Conservation (phyloP, 2,888 invertebrate species). For the Latheticus oryzae region DNA sequence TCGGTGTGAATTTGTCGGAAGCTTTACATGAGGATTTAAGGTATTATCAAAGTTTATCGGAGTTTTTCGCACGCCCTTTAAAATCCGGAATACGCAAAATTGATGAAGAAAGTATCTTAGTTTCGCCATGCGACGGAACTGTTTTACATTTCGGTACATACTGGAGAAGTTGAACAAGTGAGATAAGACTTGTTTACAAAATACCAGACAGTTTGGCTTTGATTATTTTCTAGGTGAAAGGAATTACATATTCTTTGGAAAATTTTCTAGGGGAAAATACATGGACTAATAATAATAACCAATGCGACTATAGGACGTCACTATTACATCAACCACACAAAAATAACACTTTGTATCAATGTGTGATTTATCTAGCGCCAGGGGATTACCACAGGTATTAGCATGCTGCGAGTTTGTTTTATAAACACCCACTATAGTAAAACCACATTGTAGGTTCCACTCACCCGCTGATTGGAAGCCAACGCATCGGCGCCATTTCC, state of each 20-base stretch:
- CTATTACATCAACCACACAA: slow-evolving; percentile 72
- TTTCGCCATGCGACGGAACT: slow-evolving; percentile 95
- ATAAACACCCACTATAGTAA: neutral
- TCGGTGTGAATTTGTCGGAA: slow-evolving; percentile 88
- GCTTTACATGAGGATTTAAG: slow-evolving; percentile 81
- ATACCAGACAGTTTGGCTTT: slow-evolving; percentile 25
- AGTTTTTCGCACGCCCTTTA: slow-evolving; percentile 85
- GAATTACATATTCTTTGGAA: slow-evolving; percentile 90
- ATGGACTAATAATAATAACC: slow-evolving; percentile 61
- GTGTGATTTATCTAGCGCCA: slow-evolving; percentile 96
- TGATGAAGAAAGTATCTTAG: slow-evolving; percentile 74
- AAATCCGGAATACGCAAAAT: slow-evolving; percentile 82
- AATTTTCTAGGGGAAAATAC: slow-evolving; percentile 87
- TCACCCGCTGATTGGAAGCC: slow-evolving; percentile 86
- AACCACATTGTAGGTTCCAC: slow-evolving; percentile 62
- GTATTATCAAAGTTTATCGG: slow-evolving; percentile 84
- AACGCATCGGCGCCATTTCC: slow-evolving; percentile 88
- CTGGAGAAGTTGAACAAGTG: slow-evolving; percentile 91
- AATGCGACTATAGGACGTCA: slow-evolving; percentile 68
- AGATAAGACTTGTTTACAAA: slow-evolving; percentile 35
- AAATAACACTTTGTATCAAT: slow-evolving; percentile 82
- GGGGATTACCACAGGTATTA: slow-evolving; percentile 97
- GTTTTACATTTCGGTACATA: slow-evolving; percentile 89
- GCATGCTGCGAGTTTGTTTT: too few species aligned
- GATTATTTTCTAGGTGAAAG: slow-evolving; percentile 73